These are phyloP conservation scores for Diplodus sargus DNA, from an alignment of 2,797 vertebrate species.

Conservation along the genomic window DNA sequence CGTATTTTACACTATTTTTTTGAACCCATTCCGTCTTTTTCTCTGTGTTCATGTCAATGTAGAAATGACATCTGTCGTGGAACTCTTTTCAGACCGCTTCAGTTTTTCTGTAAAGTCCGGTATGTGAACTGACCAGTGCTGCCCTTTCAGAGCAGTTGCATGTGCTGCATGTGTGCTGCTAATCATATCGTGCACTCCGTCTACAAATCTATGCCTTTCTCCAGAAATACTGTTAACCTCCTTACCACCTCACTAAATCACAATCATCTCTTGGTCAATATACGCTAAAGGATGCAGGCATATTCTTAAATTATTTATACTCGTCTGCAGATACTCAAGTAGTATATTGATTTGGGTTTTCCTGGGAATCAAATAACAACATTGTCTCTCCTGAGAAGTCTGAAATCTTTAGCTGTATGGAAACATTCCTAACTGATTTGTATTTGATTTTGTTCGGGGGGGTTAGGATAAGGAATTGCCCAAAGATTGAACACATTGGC, in stretches of 20 bases:
- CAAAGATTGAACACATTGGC: constrained; percentile 36
- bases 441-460: constrained; percentile 29
- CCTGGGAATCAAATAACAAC: constrained; percentile 30
- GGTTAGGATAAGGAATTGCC: constrained; percentile 2
- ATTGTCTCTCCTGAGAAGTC: constrained; percentile 21
- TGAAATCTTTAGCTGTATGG: constrained; percentile 24
- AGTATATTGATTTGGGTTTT: constrained; percentile 35
- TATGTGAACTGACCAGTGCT: constrained; percentile 81
- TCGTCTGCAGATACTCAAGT: constrained; percentile 33
- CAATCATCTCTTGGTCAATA: constrained; percentile 36
- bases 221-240: constrained; percentile 43
- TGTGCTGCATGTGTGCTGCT: constrained; percentile 80
- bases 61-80: constrained; percentile 86
- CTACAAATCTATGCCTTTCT: constrained; percentile 45
- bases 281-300: constrained; percentile 21
- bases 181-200: constrained; percentile 58
- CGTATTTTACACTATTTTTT: constrained; percentile 48
- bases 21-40: constrained; percentile 70
- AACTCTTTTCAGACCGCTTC: constrained; percentile 85
- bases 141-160: constrained; percentile 73
- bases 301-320: constrained; percentile 24
- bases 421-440: constrained; percentile 49
- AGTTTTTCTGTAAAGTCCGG: constrained; percentile 87
- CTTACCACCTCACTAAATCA: constrained; percentile 49
- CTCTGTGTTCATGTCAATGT: constrained; percentile 81